phyloP scores from a whole-genome alignment of 2,797 vertebrate genomes.

The Melanotaenia trifasciata region DNA sequence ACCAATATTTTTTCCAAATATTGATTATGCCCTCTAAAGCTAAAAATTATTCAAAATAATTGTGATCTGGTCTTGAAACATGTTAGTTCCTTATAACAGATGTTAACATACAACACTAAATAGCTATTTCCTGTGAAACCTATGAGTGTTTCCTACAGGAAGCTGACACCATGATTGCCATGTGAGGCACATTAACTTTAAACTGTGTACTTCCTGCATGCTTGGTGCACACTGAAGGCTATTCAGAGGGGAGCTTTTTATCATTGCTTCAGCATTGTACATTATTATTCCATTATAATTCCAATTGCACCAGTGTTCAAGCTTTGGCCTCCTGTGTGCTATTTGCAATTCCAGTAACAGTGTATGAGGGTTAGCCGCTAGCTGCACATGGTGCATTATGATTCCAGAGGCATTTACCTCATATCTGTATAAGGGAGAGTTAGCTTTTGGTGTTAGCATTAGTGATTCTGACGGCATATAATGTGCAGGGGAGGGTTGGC shows the following conservation, averaged over 20 bases:
- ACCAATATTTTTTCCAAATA: too few species aligned
- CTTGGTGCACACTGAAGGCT: background rate
- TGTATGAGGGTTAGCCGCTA: slow-evolving; percentile 32
- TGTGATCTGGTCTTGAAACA: background rate
- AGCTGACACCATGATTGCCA: slow-evolving; percentile 5
- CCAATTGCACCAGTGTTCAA: slow-evolving; percentile 53
- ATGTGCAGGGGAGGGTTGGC: slow-evolving; percentile 36
- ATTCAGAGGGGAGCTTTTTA: slow-evolving; percentile 30
- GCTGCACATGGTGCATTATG: slow-evolving; percentile 33
- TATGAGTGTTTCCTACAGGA: background rate
- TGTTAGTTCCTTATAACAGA: background rate
- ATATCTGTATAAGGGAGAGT: slow-evolving; percentile 54
- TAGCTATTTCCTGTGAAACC: background rate
- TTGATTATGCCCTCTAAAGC: too few species aligned
- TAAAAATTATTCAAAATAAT: background rate
- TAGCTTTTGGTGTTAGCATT: slow-evolving; percentile 65
- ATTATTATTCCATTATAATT: slow-evolving; percentile 61
- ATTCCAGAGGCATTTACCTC: slow-evolving; percentile 51
- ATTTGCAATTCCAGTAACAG: slow-evolving; percentile 61
- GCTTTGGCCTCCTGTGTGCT: slow-evolving; percentile 41
- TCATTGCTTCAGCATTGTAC: slow-evolving; percentile 32
- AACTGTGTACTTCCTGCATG: slow-evolving; percentile 17
- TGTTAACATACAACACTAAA: background rate
- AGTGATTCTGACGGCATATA: slow-evolving; percentile 63
- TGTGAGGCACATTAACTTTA: slow-evolving; percentile 9